Evolutionary conservation across 1,140 invertebrate species (phyloP).

Genomic region (Bombus balteatus): DNA sequence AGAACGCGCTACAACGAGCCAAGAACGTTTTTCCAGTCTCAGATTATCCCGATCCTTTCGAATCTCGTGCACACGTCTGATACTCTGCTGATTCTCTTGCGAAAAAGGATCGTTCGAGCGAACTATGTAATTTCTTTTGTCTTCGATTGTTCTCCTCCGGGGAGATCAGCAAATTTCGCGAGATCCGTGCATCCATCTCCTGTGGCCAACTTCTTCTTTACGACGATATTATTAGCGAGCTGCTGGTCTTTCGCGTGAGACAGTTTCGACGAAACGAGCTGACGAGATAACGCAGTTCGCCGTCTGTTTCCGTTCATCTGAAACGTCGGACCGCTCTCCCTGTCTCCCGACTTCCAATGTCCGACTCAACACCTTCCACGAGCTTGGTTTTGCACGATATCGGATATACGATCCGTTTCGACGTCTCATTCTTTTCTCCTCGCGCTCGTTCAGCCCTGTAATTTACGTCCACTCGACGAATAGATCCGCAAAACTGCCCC

Average conservation of each 20-base stretch:
- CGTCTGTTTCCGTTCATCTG: conserved; percentile 38
- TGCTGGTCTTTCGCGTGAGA: background rate
- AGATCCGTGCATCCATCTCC: background rate
- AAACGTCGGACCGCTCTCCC: conserved; percentile 31
- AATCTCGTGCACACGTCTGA: background rate
- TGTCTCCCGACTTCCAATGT: background rate
- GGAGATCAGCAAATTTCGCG: background rate
- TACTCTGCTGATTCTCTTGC: background rate
- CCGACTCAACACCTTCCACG: background rate
- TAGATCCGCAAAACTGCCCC: conserved; percentile 11
- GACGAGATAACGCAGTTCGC: conserved; percentile 30
- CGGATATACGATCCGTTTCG: conserved; percentile 2
- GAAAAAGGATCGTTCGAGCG: background rate
- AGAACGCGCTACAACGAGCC: background rate
- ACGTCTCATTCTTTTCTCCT: background rate
- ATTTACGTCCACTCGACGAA: conserved; percentile 29
- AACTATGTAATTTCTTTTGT: background rate
- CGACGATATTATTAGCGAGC: conserved; percentile 60
- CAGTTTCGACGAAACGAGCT: conserved; percentile 48
- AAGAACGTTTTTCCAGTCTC: background rate
- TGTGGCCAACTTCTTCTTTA: conserved; percentile 24
- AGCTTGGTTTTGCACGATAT: background rate
- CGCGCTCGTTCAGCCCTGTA: background rate
- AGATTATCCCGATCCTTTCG: conserved; percentile 26
- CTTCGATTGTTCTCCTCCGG: background rate